phyloP scores from a whole-genome alignment of 2,797 vertebrate genomes.

The Girardinus metallicus region DNA sequence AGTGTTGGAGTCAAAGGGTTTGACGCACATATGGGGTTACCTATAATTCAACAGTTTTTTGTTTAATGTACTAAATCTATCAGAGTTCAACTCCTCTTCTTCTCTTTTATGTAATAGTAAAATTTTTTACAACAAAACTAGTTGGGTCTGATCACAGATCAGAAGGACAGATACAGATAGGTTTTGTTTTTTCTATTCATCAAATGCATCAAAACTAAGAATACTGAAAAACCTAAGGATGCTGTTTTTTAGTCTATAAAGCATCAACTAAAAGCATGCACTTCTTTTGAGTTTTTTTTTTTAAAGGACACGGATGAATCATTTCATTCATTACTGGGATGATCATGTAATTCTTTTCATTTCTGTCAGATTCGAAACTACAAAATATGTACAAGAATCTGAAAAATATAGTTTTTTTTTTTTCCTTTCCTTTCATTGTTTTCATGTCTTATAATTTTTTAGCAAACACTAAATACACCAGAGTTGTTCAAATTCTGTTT shows the following conservation, averaged over 20 bases:
- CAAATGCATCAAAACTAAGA: not conserved
- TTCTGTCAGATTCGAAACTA: not conserved
- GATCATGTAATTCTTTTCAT: not conserved
- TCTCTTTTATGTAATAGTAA: not conserved
- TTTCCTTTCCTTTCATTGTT: not conserved
- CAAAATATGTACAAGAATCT: not conserved
- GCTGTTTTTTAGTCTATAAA: not conserved
- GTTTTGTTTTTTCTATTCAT: not conserved
- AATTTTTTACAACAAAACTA: conserved; percentile 25
- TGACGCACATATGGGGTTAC: not conserved
- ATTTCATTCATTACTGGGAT: not conserved
- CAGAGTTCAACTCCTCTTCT: not conserved
- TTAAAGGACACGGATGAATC: not conserved
- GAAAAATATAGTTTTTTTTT: not conserved
- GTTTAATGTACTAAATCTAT: not conserved
- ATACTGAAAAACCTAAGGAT: not conserved
- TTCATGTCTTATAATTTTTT: not conserved
- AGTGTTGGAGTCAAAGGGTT: not conserved
- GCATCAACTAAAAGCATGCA: not conserved
- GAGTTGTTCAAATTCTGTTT: not conserved
- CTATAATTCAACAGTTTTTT: not conserved
- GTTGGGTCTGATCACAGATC: not conserved
- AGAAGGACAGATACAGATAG: not conserved
- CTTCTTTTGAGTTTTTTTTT: not conserved
- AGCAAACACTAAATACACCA: not conserved